phyloP scores from a whole-genome alignment of 2,113 vertebrate genomes.

The Cephalopterus ornatus region DNA sequence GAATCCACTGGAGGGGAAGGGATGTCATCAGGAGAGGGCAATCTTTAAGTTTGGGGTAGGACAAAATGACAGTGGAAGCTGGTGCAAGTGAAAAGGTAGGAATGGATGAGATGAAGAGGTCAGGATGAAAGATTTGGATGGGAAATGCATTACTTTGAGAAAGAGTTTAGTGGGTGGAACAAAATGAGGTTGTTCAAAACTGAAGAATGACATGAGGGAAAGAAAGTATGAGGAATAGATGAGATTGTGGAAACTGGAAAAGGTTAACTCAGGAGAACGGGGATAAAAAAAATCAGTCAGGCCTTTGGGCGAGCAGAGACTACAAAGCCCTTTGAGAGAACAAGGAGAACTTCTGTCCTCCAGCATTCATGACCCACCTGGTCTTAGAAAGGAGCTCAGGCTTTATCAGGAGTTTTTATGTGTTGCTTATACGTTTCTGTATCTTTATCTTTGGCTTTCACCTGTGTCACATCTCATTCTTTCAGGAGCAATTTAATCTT shows the following conservation, averaged over 20 bases:
- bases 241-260: neutral
- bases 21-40: neutral
- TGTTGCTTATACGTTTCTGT: neutral
- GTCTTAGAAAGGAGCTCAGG: neutral
- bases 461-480: slow-evolving; percentile 47
- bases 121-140: neutral
- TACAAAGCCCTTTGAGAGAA: neutral
- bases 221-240: neutral
- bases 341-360: neutral
- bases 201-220: neutral
- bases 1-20: neutral
- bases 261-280: neutral
- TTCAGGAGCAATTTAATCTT: slow-evolving; percentile 38
- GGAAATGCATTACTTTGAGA: neutral
- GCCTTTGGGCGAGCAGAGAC: neutral
- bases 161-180: neutral
- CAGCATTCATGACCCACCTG: neutral
- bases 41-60: neutral
- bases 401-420: neutral
- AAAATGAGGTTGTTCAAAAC: neutral
- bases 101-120: neutral
- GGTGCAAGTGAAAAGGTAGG: neutral
- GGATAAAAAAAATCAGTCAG: neutral
- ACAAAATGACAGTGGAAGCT: neutral
- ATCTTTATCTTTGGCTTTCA: slow-evolving; percentile 40